Evolutionary conservation across 37 sponge, comb jelly and placozoan genomes (phyloP).

Genomic region (Eunapius fragilis): DNA sequence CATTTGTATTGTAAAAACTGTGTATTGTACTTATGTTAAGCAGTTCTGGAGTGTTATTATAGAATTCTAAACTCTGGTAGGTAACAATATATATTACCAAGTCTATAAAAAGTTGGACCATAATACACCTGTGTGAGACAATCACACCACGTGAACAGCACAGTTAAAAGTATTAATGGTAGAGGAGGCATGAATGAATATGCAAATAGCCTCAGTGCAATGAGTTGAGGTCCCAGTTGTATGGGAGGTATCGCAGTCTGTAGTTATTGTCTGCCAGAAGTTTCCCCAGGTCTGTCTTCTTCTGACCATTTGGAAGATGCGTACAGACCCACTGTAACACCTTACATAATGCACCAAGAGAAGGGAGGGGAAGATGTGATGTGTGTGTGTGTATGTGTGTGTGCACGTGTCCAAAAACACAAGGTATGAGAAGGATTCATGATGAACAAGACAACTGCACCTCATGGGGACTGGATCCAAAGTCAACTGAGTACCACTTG

Average conservation of each 20-base stretch:
- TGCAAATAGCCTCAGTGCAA: not conserved
- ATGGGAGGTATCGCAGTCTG: conserved; percentile 67
- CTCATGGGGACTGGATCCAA: conserved; percentile 78
- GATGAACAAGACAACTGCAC: conserved; percentile 27
- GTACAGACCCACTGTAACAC: conserved; percentile 39
- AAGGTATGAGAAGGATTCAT: not conserved
- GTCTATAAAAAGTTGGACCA: too few relatives aligned
- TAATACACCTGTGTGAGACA: too few relatives aligned
- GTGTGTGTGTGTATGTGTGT: not conserved
- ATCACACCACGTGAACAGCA: too few relatives aligned
- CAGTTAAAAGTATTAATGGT: not conserved
- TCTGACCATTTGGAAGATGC: conserved; percentile 57
- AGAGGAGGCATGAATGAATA: not conserved
- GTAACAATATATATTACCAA: too few relatives aligned
- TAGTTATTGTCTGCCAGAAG: conserved; percentile 31
- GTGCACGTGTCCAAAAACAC: too few relatives aligned
- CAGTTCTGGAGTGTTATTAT: too few relatives aligned
- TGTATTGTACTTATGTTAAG: too few relatives aligned
- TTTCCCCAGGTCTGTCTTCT: conserved; percentile 30
- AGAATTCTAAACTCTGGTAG: too few relatives aligned
- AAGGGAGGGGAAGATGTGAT: not conserved
- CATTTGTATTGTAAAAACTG: too few relatives aligned
- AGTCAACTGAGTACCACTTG: conserved; percentile 97
- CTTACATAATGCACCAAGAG: too few relatives aligned
- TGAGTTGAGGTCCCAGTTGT: conserved; percentile 92